phyloP scores from a whole-genome alignment of 2,113 vertebrate species.

The Colius striatus region DNA sequence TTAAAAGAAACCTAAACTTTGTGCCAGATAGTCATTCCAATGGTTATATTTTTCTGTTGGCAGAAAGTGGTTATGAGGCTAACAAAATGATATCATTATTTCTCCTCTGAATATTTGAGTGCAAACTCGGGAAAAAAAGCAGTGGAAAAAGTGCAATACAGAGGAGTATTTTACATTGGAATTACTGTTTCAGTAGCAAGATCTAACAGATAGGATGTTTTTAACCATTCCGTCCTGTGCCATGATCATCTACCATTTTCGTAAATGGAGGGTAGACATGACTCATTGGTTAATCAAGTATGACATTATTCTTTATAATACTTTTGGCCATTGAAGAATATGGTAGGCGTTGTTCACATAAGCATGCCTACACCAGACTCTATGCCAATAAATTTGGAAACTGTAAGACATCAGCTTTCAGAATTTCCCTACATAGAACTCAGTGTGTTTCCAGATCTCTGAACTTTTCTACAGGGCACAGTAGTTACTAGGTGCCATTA shows the following conservation, averaged over 20 bases:
- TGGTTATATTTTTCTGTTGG: slow-evolving; percentile 52
- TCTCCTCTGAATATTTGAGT: not conserved
- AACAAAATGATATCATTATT: slow-evolving; percentile 48
- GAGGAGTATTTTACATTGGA: not conserved
- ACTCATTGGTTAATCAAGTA: not conserved
- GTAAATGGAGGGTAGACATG: not conserved
- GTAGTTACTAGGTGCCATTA: not conserved
- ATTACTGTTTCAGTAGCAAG: not conserved
- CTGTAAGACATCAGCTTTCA: not conserved
- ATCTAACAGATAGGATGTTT: not conserved
- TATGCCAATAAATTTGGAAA: not conserved
- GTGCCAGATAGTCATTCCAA: slow-evolving; percentile 38
- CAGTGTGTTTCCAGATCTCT: not conserved
- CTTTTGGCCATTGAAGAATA: not conserved
- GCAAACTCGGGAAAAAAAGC: not conserved
- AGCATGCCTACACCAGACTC: not conserved
- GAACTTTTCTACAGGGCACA: not conserved
- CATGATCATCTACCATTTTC: not conserved
- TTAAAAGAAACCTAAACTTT: slow-evolving; percentile 36
- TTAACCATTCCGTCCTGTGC: not conserved
- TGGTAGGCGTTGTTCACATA: not conserved
- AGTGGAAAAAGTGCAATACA: not conserved
- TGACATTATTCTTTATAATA: not conserved
- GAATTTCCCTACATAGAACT: not conserved
- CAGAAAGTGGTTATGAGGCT: not conserved